Evolutionary conservation across 2,888 invertebrate genomes (phyloP), one percentile per base, ranked within the genome.

Genomic region (Seira musarum): DNA sequence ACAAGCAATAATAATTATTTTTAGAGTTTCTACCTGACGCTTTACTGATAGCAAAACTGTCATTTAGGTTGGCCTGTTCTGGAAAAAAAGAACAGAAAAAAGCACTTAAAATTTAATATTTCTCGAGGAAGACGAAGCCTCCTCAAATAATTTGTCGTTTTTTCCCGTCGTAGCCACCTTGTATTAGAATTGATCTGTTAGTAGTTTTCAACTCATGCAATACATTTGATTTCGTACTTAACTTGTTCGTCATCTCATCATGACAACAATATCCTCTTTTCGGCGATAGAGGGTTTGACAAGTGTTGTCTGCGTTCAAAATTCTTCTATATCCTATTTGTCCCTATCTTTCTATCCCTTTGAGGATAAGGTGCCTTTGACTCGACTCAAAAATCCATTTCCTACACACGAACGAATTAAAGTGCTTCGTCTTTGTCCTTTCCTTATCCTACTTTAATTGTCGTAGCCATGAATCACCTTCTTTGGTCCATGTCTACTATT

Each of bases 81-180:
- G 49, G 49, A 49, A 49, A 30, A 30, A 30, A 49, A 2, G 49
- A 49, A 49, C 49, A 49, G 49, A 49, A 13, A 49, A 49, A 49
- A 49, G 49, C 49, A 49, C 49, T 49, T 49, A 49, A 49, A 49
- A 49, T 49, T 49, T 49, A 49, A 49, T 49, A n/a, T 49, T 49
- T 49, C n/a, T 49, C 2, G 49, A 8, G 15, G 49, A 49, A n/a
- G n/a, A n/a, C n/a, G n/a, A n/a, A n/a, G n/a, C n/a, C n/a, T n/a
- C n/a, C n/a, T n/a, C 49, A 49, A 49, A 49, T 8, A 49, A 8
- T 49, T 30, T 30, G 30, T 30, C 30, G 3, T 30, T 8, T 30
- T 8, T 30, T 8, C 8, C 30, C 8, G 30, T 30, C 2, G 30
- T n/a, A n/a, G n/a, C 40, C 40, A 49, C 49, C 30, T 49, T 30